phyloP scores from a whole-genome alignment of 2,113 vertebrate species.

The Cryptotis parvus region DNA sequence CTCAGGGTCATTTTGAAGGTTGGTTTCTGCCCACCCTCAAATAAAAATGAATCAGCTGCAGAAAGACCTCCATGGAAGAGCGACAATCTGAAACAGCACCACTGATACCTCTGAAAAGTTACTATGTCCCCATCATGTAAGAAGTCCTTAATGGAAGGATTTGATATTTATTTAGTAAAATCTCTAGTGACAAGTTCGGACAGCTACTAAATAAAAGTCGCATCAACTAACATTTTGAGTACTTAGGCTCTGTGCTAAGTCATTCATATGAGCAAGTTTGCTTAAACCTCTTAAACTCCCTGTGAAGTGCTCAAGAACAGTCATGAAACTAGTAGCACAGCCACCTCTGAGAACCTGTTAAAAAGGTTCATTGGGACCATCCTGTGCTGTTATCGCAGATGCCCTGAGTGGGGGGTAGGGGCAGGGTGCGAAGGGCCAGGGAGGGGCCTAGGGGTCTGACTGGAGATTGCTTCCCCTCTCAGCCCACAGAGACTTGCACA shows the following conservation, averaged over 20 bases:
- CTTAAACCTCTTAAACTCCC: constrained; percentile 2
- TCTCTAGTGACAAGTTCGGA: neutral
- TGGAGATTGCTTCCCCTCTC: too few relatives aligned
- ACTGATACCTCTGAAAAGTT: neutral
- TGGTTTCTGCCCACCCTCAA: too few relatives aligned
- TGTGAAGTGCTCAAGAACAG: neutral
- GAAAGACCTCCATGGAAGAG: neutral
- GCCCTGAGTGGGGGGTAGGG: too few relatives aligned
- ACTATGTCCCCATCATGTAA: neutral
- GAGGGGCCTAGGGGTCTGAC: too few relatives aligned
- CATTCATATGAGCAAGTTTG: neutral
- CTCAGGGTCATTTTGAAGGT: too few relatives aligned
- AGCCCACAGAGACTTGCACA: too few relatives aligned
- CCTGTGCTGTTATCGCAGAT: too few relatives aligned
- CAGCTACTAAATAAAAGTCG: constrained; percentile 9
- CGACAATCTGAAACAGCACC: accelerated
- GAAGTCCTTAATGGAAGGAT: neutral
- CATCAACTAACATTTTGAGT: neutral
- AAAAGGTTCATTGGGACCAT: too few relatives aligned
- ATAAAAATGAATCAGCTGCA: too few relatives aligned
- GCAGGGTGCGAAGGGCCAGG: too few relatives aligned
- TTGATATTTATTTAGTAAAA: constrained; percentile 15
- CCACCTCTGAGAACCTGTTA: neutral
- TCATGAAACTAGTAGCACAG: neutral
- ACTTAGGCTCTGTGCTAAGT: neutral